These are phyloP conservation scores for Sebastes nivosus DNA, from an alignment of 2,797 vertebrate genomes.

Conservation along the genomic window DNA sequence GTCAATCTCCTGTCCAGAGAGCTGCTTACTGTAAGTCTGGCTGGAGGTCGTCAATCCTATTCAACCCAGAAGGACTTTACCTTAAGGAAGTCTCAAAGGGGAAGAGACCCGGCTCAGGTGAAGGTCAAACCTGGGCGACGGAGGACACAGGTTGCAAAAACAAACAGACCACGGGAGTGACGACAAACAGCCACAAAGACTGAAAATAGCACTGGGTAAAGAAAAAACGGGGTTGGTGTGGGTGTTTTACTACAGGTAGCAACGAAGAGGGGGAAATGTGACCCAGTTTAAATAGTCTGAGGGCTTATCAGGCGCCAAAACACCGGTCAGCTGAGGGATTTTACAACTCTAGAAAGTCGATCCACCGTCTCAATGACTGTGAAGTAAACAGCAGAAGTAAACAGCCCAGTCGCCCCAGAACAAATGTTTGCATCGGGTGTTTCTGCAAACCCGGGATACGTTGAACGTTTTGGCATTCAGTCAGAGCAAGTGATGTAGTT, in stretches of 20 bases:
- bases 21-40: conserved; percentile 76
- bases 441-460: too few relatives aligned
- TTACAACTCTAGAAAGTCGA: background rate
- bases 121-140: conserved; percentile 57
- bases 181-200: background rate
- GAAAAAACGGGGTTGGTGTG: background rate
- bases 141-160: conserved; percentile 49
- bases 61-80: conserved; percentile 62
- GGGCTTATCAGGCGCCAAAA: background rate
- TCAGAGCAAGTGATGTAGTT: too few relatives aligned
- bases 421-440: too few relatives aligned
- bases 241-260: background rate
- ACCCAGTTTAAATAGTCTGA: background rate
- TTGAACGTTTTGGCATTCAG: too few relatives aligned
- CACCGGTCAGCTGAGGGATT: background rate
- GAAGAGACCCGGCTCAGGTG: conserved; percentile 35
- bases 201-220: background rate
- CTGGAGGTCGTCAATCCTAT: conserved; percentile 64
- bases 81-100: conserved; percentile 49
- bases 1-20: conserved; percentile 75
- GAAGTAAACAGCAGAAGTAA: too few relatives aligned
- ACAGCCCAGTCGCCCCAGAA: too few relatives aligned
- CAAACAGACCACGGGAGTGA: conserved; percentile 28
- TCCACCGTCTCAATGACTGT: too few relatives aligned
- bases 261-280: background rate